A percentile compares a stretch with the other conserved stretches of the same genome.
Evolutionary conservation across 2,888 invertebrate species (phyloP).

Genomic region (Eupelmus urozonus): DNA sequence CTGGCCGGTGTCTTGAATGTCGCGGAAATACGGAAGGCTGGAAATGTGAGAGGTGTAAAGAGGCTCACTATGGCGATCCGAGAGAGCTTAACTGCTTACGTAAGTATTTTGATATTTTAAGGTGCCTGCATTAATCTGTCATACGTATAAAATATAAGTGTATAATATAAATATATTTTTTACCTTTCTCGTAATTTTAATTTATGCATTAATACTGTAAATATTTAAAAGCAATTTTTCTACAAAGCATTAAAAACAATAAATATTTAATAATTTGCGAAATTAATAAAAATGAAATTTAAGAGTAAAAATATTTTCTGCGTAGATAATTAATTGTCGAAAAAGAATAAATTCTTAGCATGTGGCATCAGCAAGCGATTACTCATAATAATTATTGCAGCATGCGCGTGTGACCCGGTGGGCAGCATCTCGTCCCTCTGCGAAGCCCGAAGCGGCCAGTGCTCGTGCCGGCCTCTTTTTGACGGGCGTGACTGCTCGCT

Average conservation of each 20-base stretch:
- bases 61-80: constrained; percentile 84
- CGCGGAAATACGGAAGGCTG: constrained; percentile 85
- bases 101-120: constrained; percentile 67
- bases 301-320: neutral
- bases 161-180: too few species aligned
- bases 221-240: too few species aligned
- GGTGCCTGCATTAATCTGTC: too few species aligned
- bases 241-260: too few species aligned
- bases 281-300: too few species aligned
- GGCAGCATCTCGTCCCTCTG: constrained; percentile 87
- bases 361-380: too few species aligned
- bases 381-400: constrained; percentile 65
- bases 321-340: too few species aligned
- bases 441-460: constrained; percentile 86
- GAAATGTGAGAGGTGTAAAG: constrained; percentile 82
- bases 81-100: constrained; percentile 81
- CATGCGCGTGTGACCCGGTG: constrained; percentile 87
- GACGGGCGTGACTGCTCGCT: constrained; percentile 83
- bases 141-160: too few species aligned
- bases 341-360: too few species aligned
- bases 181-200: too few species aligned
- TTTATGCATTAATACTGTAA: too few species aligned
- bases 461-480: constrained; percentile 86
- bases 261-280: neutral
- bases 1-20: constrained; percentile 93